Percentiles rank a stretch among this genome's conserved stretches.
phyloP scores from a whole-genome alignment of 2,113 vertebrate genomes.

The Dicrurus megarhynchus region DNA sequence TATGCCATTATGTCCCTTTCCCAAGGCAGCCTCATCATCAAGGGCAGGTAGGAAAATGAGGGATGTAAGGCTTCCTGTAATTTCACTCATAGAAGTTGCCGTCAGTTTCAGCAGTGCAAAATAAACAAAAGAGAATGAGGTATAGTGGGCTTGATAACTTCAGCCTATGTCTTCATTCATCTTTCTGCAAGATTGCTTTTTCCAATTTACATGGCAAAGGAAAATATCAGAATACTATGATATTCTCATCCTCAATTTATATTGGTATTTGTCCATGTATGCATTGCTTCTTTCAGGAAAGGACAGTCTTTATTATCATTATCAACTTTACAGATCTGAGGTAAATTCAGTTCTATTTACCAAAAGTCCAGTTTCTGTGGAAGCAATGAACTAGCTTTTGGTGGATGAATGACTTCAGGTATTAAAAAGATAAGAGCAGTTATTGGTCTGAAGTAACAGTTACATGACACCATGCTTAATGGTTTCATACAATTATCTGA shows the following conservation, averaged over 20 bases:
- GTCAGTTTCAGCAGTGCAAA: not conserved
- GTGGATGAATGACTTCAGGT: not conserved
- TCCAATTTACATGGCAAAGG: not conserved
- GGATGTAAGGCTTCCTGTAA: not conserved
- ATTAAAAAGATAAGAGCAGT: not conserved
- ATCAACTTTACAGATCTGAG: not conserved
- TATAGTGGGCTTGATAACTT: not conserved
- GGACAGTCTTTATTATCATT: not conserved
- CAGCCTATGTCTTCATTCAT: not conserved
- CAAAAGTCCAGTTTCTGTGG: not conserved
- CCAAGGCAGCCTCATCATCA: not conserved
- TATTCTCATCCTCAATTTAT: not conserved
- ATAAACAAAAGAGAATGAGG: not conserved
- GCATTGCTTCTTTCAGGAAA: not conserved
- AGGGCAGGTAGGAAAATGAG: not conserved
- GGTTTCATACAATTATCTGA: not conserved
- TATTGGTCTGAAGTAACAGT: not conserved
- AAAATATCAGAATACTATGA: not conserved
- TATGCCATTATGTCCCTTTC: not conserved
- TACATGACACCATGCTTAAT: not conserved
- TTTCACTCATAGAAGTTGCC: not conserved
- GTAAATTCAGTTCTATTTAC: not conserved
- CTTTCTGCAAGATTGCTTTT: not conserved
- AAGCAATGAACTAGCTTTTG: not conserved
- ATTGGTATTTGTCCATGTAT: not conserved